These are phyloP conservation scores for Drosophila ficusphila DNA, from an alignment of 1,140 invertebrate genomes.

Conservation along the genomic window DNA sequence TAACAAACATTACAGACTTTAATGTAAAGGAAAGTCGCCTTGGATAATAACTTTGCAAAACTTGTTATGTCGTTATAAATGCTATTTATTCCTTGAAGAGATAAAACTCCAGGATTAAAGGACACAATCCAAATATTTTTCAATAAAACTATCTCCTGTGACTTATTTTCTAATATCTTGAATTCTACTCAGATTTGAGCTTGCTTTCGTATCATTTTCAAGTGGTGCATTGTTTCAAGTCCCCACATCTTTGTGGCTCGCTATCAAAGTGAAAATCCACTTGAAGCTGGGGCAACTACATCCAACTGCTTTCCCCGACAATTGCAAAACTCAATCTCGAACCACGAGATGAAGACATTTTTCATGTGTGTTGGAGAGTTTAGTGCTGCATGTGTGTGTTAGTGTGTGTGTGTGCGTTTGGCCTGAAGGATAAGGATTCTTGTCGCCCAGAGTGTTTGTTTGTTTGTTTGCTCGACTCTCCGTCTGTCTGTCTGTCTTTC, in stretches of 20 bases:
- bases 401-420: conserved; percentile 35
- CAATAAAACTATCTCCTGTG: neutral
- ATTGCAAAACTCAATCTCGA: conserved; percentile 48
- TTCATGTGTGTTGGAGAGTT: conserved; percentile 44
- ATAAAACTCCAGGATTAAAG: too few species aligned
- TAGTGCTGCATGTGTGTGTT: conserved; percentile 20
- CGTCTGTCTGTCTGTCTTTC: conserved; percentile 12
- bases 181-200: neutral
- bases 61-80: too few species aligned
- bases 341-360: conserved; percentile 65
- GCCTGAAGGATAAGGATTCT: conserved; percentile 41
- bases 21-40: too few species aligned
- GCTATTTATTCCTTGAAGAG: too few species aligned
- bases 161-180: neutral
- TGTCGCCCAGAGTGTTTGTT: conserved; percentile 9
- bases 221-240: conserved; percentile 10
- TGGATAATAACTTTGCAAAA: too few species aligned
- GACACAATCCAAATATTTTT: neutral
- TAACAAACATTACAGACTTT: too few species aligned
- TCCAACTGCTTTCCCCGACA: conserved; percentile 23
- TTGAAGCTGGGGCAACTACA: conserved; percentile 14
- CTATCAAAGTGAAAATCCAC: conserved; percentile 17
- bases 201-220: neutral
- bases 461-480: conserved; percentile 22
- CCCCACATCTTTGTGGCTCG: conserved; percentile 5